phyloP scores from a whole-genome alignment of 2,888 invertebrate genomes.

The Crocallis elinguaria region DNA sequence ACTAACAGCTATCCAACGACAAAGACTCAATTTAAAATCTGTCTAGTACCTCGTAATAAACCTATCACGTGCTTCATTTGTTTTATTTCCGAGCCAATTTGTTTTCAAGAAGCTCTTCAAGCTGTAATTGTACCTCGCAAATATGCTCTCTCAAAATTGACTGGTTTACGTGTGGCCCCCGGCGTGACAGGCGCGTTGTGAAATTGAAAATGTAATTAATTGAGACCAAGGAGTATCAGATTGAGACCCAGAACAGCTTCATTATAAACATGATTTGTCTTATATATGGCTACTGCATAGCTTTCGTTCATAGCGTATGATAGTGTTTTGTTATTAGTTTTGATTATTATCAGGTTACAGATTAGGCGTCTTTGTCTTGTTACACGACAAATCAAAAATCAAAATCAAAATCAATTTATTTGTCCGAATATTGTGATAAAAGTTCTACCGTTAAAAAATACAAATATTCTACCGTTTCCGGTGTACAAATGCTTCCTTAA shows the following conservation, averaged over 20 bases:
- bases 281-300: conserved; percentile 62
- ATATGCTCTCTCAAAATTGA: conserved; percentile 57
- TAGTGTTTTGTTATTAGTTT: conserved; percentile 3
- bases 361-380: neutral
- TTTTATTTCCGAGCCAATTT: conserved; percentile 38
- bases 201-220: conserved; percentile 79
- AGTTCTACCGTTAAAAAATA: too few species aligned
- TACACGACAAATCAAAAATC: too few species aligned
- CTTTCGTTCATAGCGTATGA: conserved; percentile 34
- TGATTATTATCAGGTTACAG: conserved; percentile 9
- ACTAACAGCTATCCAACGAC: conserved; percentile 11
- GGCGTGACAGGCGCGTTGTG: conserved; percentile 61
- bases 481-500: too few species aligned
- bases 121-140: conserved; percentile 47
- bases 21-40: conserved; percentile 23
- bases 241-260: conserved; percentile 63
- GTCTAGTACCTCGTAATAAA: conserved; percentile 27
- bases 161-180: conserved; percentile 47
- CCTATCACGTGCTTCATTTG: conserved; percentile 31
- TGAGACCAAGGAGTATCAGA: conserved; percentile 57
- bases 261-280: conserved; percentile 63
- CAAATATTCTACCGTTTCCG: too few species aligned
- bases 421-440: too few species aligned
- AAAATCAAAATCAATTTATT: too few species aligned
- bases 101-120: conserved; percentile 35